phyloP scores from a whole-genome alignment of 92 coral and sea anemone genomes.

The Chrysogorgia sp. region DNA sequence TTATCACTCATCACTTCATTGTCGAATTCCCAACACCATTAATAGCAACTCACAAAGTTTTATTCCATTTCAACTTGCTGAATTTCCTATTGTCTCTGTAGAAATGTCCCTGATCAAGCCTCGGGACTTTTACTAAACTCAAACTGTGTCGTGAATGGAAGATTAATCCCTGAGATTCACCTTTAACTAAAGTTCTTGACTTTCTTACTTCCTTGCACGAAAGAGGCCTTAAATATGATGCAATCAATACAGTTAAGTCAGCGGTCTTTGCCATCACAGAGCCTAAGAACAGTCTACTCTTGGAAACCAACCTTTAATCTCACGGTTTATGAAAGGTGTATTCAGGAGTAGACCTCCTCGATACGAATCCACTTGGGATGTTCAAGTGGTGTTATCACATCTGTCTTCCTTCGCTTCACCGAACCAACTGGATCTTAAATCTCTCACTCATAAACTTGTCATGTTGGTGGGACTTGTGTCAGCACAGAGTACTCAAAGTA shows the following conservation, averaged over 20 bases:
- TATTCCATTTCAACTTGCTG: too few relatives aligned
- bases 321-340: constrained; percentile 29
- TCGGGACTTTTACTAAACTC: too few relatives aligned
- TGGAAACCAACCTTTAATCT: constrained; percentile 52
- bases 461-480: constrained; percentile 52
- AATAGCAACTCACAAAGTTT: too few relatives aligned
- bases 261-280: constrained; percentile 48
- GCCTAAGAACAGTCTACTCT: constrained; percentile 36
- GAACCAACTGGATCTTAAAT: constrained; percentile 46
- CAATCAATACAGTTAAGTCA: constrained; percentile 55
- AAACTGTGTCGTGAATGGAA: constrained; percentile 49
- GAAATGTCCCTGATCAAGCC: too few relatives aligned
- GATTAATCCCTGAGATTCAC: constrained; percentile 45
- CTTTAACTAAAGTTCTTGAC: constrained; percentile 37
- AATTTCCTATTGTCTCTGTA: too few relatives aligned
- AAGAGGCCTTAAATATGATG: constrained; percentile 41
- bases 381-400: constrained; percentile 42
- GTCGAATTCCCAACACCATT: too few relatives aligned
- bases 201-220: constrained; percentile 45
- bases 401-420: constrained; percentile 31
- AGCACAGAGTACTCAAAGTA: constrained; percentile 45
- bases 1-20: too few relatives aligned
- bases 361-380: constrained; percentile 52
- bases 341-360: constrained; percentile 32
- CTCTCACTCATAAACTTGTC: constrained; percentile 37